Percentiles rank a stretch among this genome's conserved stretches.
Evolutionary conservation across 2,113 vertebrate genomes (phyloP).

Genomic region (Pterocles burchelli): DNA sequence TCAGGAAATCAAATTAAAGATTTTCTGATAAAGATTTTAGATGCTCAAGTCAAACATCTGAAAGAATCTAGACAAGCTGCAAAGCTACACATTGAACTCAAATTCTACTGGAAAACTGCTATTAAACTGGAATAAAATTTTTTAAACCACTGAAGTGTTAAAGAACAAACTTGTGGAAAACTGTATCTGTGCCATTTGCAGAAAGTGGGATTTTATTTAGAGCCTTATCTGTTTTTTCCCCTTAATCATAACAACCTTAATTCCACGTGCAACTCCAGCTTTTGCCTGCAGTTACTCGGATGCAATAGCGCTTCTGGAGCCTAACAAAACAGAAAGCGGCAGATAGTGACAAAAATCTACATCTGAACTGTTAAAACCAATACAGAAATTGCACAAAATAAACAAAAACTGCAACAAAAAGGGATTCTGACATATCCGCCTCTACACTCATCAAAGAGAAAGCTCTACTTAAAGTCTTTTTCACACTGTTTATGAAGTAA

Average conservation of each 20-base stretch:
- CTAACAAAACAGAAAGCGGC: neutral
- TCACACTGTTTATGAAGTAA: conserved; percentile 1
- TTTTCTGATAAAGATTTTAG: neutral
- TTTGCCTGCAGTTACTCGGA: neutral
- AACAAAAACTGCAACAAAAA: neutral
- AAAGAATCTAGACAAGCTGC: neutral
- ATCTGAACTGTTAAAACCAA: neutral
- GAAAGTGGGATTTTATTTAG: neutral
- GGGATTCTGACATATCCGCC: neutral
- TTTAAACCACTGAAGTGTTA: neutral
- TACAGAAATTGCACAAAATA: neutral
- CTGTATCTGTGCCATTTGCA: neutral
- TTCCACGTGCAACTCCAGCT: neutral
- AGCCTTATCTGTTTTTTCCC: neutral
- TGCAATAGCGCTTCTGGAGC: neutral
- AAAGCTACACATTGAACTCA: neutral
- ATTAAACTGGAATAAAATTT: neutral
- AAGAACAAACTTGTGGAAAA: neutral
- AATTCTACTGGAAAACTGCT: neutral
- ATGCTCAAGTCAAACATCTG: neutral
- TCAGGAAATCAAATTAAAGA: neutral
- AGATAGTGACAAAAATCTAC: neutral
- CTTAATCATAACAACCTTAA: neutral
- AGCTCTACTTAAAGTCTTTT: conserved; percentile 20
- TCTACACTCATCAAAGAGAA: neutral